Base-by-base conservation (phyloP, 2,888 invertebrate genomes). In the Archips crataeganus region DNA sequence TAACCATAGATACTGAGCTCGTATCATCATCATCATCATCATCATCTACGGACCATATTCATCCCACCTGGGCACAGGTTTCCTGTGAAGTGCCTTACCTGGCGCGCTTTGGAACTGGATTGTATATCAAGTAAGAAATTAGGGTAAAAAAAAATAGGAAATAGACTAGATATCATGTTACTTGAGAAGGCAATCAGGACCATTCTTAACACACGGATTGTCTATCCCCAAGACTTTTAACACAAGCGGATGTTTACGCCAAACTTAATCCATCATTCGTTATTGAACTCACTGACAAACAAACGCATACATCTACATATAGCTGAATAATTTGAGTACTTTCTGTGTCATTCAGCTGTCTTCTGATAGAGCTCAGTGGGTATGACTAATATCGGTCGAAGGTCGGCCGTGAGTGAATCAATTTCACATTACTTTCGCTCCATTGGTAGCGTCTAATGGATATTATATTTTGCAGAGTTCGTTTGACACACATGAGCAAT, bases 351-450 rank as follows among this genome's bases (percentile, higher is more conserved):
- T 45, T 70, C 70, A 61, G 32, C 49, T 69, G 73, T 36, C 65
- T 15, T 47, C 54, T 47, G 51, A 69, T 51, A 60, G 57, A 11
- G 13, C 42, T 66, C 65, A 45, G 13, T 5, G 51, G 49, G 32
- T 68, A 68, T 51, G 63, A 36, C 57, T 73, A 73, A 64, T 73
- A 64, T 8, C 42, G 39, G 42, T 67, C 42, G 51, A 69, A 51
- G 74, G 69, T 73, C 62, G 45, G 23, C 34, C 15, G n/a, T 51
- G 59, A 54, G 69, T 77, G 79, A 82, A 83, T 83, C 82, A 82
- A 84, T 82, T 80, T 78, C 80, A 74, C 80, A 82, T 83, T 80
- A 82, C 78, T 75, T 73, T 75, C 80, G 79, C 80, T 76, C 81
- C 81, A 80, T 81, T 81, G 80, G 76, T 73, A 47, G 23, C 10